These are phyloP conservation scores for Gallinago nigripennis DNA, from an alignment of 2,797 vertebrate genomes.

Conservation along the genomic window DNA sequence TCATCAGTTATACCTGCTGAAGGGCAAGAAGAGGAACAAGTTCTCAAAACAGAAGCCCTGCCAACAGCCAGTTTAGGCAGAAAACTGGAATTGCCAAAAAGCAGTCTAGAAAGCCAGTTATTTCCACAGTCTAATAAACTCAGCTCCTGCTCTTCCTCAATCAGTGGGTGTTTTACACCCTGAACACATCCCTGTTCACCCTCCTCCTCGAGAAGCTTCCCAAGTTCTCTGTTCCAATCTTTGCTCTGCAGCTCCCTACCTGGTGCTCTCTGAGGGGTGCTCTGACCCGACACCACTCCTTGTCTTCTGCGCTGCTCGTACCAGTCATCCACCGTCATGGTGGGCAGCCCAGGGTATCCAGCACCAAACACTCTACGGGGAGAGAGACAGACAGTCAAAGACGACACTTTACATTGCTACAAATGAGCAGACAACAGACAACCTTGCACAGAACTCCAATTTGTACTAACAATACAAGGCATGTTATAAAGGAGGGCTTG, in stretches of 20 bases:
- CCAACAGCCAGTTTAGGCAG: not conserved
- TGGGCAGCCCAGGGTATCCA: constrained; percentile 91
- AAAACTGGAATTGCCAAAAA: not conserved
- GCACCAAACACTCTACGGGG: constrained; percentile 89
- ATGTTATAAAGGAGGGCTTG: not conserved
- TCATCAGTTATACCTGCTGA: constrained; percentile 62
- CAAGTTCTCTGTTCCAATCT: fast-evolving
- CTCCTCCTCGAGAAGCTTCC: not conserved
- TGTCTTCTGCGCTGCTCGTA: constrained; percentile 86
- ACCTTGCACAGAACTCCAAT: fast-evolving
- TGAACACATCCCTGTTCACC: fast-evolving
- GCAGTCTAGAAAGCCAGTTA: not conserved
- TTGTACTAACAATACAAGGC: fast-evolving
- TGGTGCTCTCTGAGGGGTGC: constrained; percentile 65
- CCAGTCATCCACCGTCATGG: constrained; percentile 96
- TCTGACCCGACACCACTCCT: constrained; percentile 82
- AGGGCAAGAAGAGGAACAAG: not conserved
- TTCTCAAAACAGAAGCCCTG: not conserved
- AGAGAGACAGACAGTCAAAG: not conserved
- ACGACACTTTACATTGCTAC: fast-evolving
- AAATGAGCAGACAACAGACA: not conserved
- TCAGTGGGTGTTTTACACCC: not conserved
- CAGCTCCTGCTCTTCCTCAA: not conserved
- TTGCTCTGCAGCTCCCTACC: constrained; percentile 44
- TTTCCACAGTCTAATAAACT: not conserved